These are phyloP conservation scores for Microctonus aethiopoides DNA, from an alignment of 2,888 invertebrate species.

Conservation along the genomic window DNA sequence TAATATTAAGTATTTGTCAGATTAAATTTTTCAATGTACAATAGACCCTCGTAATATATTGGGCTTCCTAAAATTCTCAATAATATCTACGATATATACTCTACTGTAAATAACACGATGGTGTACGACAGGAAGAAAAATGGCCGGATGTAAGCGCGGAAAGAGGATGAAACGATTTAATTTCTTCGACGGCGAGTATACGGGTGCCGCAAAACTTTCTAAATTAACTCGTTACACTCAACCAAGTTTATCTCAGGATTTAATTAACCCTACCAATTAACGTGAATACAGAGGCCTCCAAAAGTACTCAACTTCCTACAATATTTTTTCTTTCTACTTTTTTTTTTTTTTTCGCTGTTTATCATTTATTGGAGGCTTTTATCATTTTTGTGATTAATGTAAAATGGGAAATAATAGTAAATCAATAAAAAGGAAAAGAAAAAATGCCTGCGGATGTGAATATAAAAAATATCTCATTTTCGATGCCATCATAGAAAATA, in stretches of 20 bases:
- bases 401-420: not conserved
- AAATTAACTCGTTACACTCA: slow-evolving; percentile 45
- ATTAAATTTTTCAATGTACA: not conserved
- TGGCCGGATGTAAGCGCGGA: not conserved
- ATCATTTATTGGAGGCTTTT: slow-evolving; percentile 32
- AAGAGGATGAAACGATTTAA: slow-evolving; percentile 36
- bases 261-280: slow-evolving; percentile 51
- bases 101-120: slow-evolving; percentile 6
- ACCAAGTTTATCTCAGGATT: slow-evolving; percentile 48
- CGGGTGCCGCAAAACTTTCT: slow-evolving; percentile 36
- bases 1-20: not conserved
- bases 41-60: not conserved
- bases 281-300: slow-evolving; percentile 18
- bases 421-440: not conserved
- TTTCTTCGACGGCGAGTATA: slow-evolving; percentile 35
- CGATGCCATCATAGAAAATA: not conserved
- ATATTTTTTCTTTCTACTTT: not conserved
- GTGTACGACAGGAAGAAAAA: not conserved
- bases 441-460: not conserved
- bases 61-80: not conserved
- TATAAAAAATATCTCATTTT: not conserved
- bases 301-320: not conserved
- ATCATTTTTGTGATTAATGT: not conserved
- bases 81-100: not conserved
- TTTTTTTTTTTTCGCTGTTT: slow-evolving; percentile 33